Base-by-base conservation (phyloP, 2,113 vertebrate species). In the Eolophus roseicapilla region DNA sequence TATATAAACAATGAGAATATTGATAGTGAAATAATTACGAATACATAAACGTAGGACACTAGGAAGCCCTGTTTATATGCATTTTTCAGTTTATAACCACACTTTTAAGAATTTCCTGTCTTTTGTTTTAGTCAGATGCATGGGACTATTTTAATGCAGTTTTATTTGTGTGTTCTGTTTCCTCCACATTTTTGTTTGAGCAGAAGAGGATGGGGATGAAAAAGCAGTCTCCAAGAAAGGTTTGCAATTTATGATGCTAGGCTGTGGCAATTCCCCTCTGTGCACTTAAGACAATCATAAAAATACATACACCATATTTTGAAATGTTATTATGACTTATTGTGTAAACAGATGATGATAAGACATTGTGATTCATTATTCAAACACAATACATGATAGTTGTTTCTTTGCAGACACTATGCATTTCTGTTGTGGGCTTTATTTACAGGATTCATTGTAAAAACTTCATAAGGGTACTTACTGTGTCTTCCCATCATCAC, bases 91-190 rank as follows among this genome's bases (percentile, higher is more conserved):
- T 94, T 94, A 94, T 49, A 92, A 88, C 85, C 27, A 27, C 47
- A 60, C 29, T 95, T 93, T 78, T 41, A 84, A 94, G 88, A 93
- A 93, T 92, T 93, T 97, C 90, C 95, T 96, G 73, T 79, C 90
- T 96, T 93, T 91, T 92, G 80, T 96, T 94, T 96, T 75, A 92
- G 73, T 41, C 57, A 86, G 92, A 62, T 80, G 78, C 76, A 43
- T 62, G 88, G 86, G 80, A 91, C 86, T 88, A 86, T 84, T 97
- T 93, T 86, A 93, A 90, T 65, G 44, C 62, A 11, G 5, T 90
- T 95, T 94, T 96, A 95, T 96, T 95, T 95, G 88, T 94, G 60
- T 52, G 76, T 69, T 96, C 86, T 86, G 92, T 94, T 97, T 97
- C 90, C 93, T 86, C 84, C 67, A 76, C 2, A 2, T 68, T 95